Evolutionary conservation across 37 sponge, comb jelly and placozoan species (phyloP).

Genomic region (Ianthella basta): DNA sequence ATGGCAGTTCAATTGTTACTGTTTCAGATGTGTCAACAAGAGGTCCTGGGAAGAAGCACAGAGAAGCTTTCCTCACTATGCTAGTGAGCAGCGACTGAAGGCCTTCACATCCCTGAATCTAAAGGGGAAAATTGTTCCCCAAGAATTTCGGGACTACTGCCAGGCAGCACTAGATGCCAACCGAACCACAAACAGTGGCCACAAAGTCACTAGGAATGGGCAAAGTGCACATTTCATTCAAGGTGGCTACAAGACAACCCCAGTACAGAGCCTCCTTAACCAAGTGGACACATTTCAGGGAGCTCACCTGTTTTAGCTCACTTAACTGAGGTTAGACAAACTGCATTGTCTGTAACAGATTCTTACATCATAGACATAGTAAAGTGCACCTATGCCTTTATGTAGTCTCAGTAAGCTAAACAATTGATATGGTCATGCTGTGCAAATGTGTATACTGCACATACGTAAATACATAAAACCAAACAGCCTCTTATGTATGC

Average conservation of each 20-base stretch:
- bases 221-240: neutral
- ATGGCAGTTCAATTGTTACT: neutral
- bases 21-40: neutral
- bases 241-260: neutral
- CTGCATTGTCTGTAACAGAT: no score
- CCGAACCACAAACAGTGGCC: neutral
- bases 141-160: neutral
- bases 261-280: no score
- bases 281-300: no score
- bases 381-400: no score
- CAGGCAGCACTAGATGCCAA: conserved; percentile 7
- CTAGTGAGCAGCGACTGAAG: neutral
- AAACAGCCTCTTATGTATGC: no score
- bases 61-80: neutral
- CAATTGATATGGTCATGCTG: no score
- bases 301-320: no score
- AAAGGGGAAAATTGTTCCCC: conserved; percentile 5
- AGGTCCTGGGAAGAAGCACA: conserved; percentile 6
- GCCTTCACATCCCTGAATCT: neutral
- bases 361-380: no score
- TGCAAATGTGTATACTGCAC: no score
- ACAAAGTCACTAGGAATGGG: neutral
- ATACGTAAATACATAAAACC: no score
- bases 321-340: no score
- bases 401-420: no score